These are phyloP conservation scores for Neodiprion virginianus DNA, from an alignment of 1,140 invertebrate genomes.

Conservation along the genomic window DNA sequence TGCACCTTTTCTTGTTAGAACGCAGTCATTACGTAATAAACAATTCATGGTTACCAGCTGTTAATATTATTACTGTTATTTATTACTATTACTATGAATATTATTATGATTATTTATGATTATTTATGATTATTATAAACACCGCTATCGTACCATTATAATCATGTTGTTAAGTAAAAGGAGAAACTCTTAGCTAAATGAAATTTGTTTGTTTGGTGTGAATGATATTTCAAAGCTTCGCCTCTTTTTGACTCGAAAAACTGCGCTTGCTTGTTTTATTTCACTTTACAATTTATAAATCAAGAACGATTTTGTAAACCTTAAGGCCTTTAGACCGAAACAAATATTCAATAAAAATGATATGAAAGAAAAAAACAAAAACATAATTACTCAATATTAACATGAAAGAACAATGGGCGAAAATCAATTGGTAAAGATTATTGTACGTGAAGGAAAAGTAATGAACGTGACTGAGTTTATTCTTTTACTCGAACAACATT, in stretches of 20 bases:
- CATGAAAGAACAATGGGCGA: background rate
- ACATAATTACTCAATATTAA: background rate
- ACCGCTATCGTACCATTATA: no score
- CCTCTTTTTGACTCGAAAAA: slow-evolving; percentile 21
- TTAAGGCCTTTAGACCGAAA: background rate
- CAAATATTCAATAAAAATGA: background rate
- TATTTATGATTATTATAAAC: no score
- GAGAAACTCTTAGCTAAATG: slow-evolving; percentile 19
- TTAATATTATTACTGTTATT: no score
- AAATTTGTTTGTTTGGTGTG: slow-evolving; percentile 4
- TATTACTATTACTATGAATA: no score
- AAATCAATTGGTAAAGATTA: background rate
- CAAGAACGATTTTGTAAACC: background rate
- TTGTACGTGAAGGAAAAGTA: background rate
- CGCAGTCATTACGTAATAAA: no score
- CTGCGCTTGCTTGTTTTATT: background rate
- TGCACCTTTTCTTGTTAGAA: no score
- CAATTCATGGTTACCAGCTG: no score
- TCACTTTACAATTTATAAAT: background rate
- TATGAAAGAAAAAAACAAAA: background rate
- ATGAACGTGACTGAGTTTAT: slow-evolving; percentile 13
- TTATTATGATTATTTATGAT: no score
- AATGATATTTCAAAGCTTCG: no score
- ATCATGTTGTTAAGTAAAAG: slow-evolving; percentile 45
- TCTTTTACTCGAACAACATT: slow-evolving; percentile 55